Base-by-base conservation (phyloP, 2,113 vertebrate genomes). In the Hystrix cristata region DNA sequence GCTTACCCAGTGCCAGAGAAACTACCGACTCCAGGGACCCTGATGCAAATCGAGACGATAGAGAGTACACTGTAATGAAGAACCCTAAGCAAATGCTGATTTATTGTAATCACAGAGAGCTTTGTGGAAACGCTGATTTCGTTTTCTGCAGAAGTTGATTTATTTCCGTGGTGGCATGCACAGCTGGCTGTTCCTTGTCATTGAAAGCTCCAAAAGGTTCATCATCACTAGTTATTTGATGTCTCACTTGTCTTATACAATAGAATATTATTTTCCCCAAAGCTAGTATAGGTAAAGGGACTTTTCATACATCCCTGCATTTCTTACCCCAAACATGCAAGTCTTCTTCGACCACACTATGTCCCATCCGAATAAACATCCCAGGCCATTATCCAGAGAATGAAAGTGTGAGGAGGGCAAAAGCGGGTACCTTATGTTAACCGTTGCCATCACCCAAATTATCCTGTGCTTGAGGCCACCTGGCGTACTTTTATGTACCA, bases 401-500 rank as follows among this genome's bases (percentile, higher is more conserved):
- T n/a, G 60, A 19, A 89, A 7, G 4, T 21, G 43, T 7, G 18
- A 51, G 18, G 29, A 55, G 11, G 23, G 13, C 23, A 57, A 16
- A 90, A n/a, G 8, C 34, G 16, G 14, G 34, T 5, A 31, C 3
- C 27, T 59, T 27, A 43, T 16, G 4, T n/a, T 27, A 34, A 19
- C 48, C 81, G 38, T 6, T 29, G 25, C 21, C 46, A 46, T 38
- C 11, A 0, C 13, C 3, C 11, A 31, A 21, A 23, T 55, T 43
- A 23, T 18, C 11, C 69, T 46, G 64, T 7, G 7, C 34, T 21
- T 48, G 6, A 9, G 21, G 46, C 1, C 16, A 48, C n/a, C 46
- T 7, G 18, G 29, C 4, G 2, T 25, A 46, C 27, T 48, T 43
- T 57, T 6, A n/a, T 31, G 2, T 27, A 12, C 11, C 16, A 0